These are phyloP conservation scores for Tetramorium bicarinatum DNA, from an alignment of 2,888 invertebrate genomes.

Conservation along the genomic window DNA sequence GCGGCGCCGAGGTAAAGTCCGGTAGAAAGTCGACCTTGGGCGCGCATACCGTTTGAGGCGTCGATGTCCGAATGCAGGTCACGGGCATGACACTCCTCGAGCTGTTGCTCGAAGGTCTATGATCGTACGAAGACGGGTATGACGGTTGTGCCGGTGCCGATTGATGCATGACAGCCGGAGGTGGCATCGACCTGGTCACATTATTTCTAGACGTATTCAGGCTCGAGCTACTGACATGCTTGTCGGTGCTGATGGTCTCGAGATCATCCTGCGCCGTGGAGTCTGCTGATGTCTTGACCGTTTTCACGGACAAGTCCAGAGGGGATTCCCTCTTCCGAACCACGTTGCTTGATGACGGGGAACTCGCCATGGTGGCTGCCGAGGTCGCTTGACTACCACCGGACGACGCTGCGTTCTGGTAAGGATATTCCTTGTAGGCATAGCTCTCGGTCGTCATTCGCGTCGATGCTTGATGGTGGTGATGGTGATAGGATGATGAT, in stretches of 20 bases:
- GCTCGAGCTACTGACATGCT: conserved; percentile 78
- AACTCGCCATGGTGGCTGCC: conserved; percentile 64
- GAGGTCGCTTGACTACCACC: conserved; percentile 46
- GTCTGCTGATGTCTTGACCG: conserved; percentile 95
- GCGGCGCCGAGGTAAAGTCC: conserved; percentile 88
- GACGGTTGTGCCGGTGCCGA: conserved; percentile 68
- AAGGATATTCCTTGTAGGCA: conserved; percentile 79
- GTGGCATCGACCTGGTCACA: conserved; percentile 75
- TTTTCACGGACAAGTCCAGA: conserved; percentile 95
- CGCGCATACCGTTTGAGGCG: conserved; percentile 86
- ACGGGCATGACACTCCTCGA: conserved; percentile 36
- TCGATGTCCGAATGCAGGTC: conserved; percentile 61
- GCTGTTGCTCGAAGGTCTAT: conserved; percentile 60
- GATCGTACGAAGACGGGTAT: conserved; percentile 61
- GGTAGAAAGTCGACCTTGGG: conserved; percentile 94
- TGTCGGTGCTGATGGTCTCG: conserved; percentile 84
- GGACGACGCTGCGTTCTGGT: conserved; percentile 71
- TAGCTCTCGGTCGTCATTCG: conserved; percentile 72
- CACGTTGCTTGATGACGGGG: conserved; percentile 78
- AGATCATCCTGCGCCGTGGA: conserved; percentile 92
- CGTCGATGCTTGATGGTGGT: conserved; percentile 33
- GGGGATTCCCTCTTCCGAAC: conserved; percentile 91
- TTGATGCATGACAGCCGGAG: conserved; percentile 75
- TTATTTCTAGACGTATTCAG: conserved; percentile 71
- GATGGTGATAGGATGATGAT: conserved; percentile 68